These are phyloP conservation scores for Epirrita christyi DNA, from an alignment of 2,888 invertebrate genomes.

Conservation along the genomic window DNA sequence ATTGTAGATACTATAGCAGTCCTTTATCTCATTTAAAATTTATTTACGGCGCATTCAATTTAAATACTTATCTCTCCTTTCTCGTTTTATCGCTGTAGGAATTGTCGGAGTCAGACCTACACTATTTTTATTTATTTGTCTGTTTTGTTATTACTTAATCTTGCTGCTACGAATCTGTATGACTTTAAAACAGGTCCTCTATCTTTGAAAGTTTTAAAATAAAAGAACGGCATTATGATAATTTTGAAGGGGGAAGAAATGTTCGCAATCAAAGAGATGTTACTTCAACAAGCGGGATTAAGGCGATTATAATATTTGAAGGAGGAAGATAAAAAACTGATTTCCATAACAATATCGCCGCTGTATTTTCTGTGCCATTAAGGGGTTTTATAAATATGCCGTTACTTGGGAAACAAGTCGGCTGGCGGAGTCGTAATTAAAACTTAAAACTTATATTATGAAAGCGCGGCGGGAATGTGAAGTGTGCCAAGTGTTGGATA, in stretches of 20 bases:
- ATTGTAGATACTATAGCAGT: constrained; percentile 74
- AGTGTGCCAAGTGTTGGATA: constrained; percentile 80
- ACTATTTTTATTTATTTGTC: constrained; percentile 73
- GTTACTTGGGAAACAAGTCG: constrained; percentile 54
- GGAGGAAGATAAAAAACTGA: constrained; percentile 43
- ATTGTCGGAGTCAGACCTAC: constrained; percentile 64
- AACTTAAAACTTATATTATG: constrained; percentile 77
- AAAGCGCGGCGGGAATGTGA: constrained; percentile 63
- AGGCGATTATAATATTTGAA: constrained; percentile 44
- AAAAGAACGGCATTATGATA: constrained; percentile 31
- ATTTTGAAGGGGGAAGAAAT: constrained; percentile 31
- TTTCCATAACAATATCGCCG: constrained; percentile 48
- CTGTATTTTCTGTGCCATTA: constrained; percentile 42
- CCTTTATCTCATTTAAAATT: constrained; percentile 82
- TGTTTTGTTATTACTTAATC: constrained; percentile 62
- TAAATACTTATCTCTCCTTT: constrained; percentile 78
- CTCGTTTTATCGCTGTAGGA: constrained; percentile 74
- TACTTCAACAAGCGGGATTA: constrained; percentile 41
- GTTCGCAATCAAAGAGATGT: constrained; percentile 39
- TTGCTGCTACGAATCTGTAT: constrained; percentile 52
- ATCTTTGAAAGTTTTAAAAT: constrained; percentile 24
- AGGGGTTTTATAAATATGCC: constrained; percentile 47
- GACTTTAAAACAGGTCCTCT: constrained; percentile 31
- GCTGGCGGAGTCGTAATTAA: constrained; percentile 71
- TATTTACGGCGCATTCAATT: constrained; percentile 82